These are phyloP conservation scores for Oscheius sp. DNA, from an alignment of 1,140 invertebrate genomes.

Conservation along the genomic window DNA sequence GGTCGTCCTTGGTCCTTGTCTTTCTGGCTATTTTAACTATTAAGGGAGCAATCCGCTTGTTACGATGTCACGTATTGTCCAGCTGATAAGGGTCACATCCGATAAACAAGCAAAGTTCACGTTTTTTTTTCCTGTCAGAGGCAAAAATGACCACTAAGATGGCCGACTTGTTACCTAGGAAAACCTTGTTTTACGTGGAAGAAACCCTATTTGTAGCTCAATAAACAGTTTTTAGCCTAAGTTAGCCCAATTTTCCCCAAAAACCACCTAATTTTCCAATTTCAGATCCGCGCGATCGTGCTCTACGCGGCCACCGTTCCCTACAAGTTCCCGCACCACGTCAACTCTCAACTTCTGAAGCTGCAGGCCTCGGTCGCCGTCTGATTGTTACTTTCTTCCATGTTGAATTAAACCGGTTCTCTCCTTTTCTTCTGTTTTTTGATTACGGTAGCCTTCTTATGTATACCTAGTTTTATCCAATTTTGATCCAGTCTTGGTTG, in stretches of 20 bases:
- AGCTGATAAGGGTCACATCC: background rate
- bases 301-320: conserved; percentile 30
- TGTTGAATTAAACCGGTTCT: background rate
- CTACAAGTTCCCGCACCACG: conserved; percentile 31
- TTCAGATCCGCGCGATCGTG: conserved; percentile 27
- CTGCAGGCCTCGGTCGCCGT: conserved; percentile 23
- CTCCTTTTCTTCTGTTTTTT: background rate
- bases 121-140: background rate
- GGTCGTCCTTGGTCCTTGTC: background rate
- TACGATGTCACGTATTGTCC: background rate
- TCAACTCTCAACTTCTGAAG: conserved; percentile 23
- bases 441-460: background rate
- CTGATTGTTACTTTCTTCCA: background rate
- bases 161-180: no score
- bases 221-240: no score
- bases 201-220: no score
- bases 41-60: background rate
- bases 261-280: background rate
- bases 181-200: no score
- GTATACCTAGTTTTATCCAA: background rate
- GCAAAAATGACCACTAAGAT: no score
- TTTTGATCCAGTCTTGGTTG: background rate
- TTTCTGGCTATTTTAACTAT: background rate
- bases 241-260: background rate
- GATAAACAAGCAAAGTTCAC: background rate